These are phyloP conservation scores for Fregata magnificens DNA, from an alignment of 2,113 vertebrate genomes.

Conservation along the genomic window DNA sequence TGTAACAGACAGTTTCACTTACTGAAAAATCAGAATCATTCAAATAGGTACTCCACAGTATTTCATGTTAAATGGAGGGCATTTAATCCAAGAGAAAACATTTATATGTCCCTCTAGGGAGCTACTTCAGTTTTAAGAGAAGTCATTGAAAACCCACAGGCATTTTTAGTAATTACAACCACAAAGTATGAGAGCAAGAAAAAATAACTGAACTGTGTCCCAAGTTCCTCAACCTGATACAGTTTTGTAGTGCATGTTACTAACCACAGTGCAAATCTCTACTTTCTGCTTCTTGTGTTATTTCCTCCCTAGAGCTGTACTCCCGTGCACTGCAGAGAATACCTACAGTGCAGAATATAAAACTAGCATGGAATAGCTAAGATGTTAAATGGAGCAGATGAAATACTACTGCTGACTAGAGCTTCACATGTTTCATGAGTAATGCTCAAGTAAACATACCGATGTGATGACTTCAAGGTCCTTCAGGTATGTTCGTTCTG, in stretches of 20 bases:
- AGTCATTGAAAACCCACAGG: slow-evolving; percentile 35
- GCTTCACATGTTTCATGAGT: not conserved
- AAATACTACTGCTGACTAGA: not conserved
- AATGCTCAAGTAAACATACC: slow-evolving; percentile 71
- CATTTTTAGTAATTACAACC: slow-evolving; percentile 10
- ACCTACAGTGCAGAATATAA: not conserved
- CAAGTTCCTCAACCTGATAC: not conserved
- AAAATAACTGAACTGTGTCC: slow-evolving; percentile 4
- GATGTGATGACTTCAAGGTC: slow-evolving; percentile 95
- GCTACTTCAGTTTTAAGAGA: slow-evolving; percentile 1
- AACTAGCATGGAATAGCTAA: not conserved
- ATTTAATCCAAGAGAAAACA: not conserved
- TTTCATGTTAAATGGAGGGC: not conserved
- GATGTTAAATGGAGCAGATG: not conserved
- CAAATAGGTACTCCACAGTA: not conserved
- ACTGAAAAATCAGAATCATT: not conserved
- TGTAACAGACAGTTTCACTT: not conserved
- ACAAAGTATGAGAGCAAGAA: slow-evolving; percentile 10
- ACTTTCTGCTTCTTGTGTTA: not conserved
- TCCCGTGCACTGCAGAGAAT: not conserved
- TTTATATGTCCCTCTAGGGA: not conserved
- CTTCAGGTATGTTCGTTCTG: slow-evolving; percentile 92
- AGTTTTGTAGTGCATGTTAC: not conserved
- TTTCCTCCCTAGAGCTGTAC: not conserved
- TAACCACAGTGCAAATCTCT: not conserved